A percentile compares a stretch with the other conserved stretches of the same genome.
phyloP scores from a whole-genome alignment of 2,113 vertebrate species.

The Ellobius talpinus region DNA sequence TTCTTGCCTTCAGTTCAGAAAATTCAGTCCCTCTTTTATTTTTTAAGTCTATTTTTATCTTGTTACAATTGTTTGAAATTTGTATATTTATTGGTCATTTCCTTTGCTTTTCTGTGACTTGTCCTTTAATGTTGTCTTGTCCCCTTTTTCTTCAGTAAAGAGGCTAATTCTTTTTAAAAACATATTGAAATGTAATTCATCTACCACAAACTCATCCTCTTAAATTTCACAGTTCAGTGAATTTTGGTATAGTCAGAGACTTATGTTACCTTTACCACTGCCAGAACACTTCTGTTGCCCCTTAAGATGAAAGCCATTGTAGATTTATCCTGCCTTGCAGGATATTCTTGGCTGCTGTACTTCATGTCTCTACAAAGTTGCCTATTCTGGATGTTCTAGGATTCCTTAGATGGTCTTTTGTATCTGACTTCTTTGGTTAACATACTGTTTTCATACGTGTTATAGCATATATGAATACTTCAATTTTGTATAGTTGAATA shows the following conservation, averaged over 20 bases:
- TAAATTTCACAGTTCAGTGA: background rate
- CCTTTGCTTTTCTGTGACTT: slow-evolving; percentile 29
- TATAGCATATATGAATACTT: background rate
- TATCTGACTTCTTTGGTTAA: background rate
- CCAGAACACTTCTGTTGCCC: background rate
- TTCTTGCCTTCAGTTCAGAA: slow-evolving; percentile 37
- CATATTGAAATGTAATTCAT: slow-evolving; percentile 15
- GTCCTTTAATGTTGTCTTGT: slow-evolving; percentile 16
- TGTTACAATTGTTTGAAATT: slow-evolving; percentile 17
- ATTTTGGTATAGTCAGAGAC: background rate
- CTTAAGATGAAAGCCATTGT: background rate
- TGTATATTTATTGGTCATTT: slow-evolving; percentile 22
- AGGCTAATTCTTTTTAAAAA: background rate
- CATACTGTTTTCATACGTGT: background rate
- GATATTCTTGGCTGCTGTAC: background rate
- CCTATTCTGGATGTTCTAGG: background rate
- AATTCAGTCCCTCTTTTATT: background rate
- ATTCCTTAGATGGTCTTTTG: background rate
- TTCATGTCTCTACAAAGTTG: slow-evolving; percentile 12
- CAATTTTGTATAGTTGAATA: background rate
- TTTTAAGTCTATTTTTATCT: slow-evolving; percentile 38
- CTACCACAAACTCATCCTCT: background rate
- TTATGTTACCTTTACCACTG: background rate
- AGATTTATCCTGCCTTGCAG: background rate
- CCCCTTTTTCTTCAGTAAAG: background rate